phyloP scores from a whole-genome alignment of 2,888 invertebrate genomes.

The Endotricha flammealis region DNA sequence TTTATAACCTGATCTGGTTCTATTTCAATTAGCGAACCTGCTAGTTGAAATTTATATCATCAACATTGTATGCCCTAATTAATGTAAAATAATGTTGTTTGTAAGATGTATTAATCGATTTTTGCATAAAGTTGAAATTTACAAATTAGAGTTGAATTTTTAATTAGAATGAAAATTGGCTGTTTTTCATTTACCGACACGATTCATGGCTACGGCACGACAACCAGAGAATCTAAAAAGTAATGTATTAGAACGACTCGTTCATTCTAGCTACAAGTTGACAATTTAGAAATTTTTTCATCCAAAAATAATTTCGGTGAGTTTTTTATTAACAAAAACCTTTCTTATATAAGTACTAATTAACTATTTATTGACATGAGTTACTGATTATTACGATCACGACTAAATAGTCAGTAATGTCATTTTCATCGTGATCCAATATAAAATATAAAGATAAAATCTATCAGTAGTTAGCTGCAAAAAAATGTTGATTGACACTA shows the following conservation, averaged over 20 bases:
- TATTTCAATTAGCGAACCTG: constrained; percentile 1
- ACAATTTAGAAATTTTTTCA: no score
- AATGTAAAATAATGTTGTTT: neutral
- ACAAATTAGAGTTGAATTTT: constrained; percentile 9
- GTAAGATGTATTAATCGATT: neutral
- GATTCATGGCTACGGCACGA: no score
- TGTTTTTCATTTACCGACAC: no score
- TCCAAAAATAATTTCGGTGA: no score
- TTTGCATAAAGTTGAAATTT: neutral
- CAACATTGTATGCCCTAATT: neutral
- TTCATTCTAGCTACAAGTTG: no score
- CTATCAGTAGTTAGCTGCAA: constrained; percentile 18
- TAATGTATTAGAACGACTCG: no score
- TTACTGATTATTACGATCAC: constrained; percentile 16
- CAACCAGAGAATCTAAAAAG: no score
- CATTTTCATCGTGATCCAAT: constrained; percentile 29
- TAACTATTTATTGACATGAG: neutral
- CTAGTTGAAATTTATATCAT: neutral
- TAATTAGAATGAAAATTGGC: no score
- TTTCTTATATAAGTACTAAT: no score
- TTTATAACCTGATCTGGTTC: constrained; percentile 2
- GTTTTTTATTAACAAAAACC: no score
- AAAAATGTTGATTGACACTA: constrained; percentile 42
- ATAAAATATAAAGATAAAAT: constrained; percentile 28
- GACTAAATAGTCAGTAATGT: constrained; percentile 26